Percentiles rank a stretch among this genome's conserved stretches.
phyloP scores from a whole-genome alignment of 2,888 invertebrate species.

The Limenitis arthemis region DNA sequence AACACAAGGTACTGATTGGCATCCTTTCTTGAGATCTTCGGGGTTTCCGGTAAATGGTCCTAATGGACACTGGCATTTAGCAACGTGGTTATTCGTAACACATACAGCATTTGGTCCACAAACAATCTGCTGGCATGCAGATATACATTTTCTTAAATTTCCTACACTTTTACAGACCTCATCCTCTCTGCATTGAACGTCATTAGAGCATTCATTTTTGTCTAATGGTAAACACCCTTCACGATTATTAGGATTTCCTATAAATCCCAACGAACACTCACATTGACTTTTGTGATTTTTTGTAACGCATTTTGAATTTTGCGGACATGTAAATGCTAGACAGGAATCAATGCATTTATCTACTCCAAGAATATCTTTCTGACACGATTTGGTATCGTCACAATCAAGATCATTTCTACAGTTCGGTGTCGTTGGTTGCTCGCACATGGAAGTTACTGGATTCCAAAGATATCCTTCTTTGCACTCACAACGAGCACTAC shows the following conservation, averaged over 20 bases:
- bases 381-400: constrained; percentile 78
- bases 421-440: constrained; percentile 90
- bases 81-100: constrained; percentile 90
- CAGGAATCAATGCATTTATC: constrained; percentile 87
- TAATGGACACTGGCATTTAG: constrained; percentile 91
- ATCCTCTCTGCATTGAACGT: constrained; percentile 87
- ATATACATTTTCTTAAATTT: constrained; percentile 77
- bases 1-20: constrained; percentile 86
- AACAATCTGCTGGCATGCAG: constrained; percentile 82
- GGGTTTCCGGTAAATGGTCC: constrained; percentile 91
- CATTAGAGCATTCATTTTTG: constrained; percentile 83
- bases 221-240: constrained; percentile 84
- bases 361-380: constrained; percentile 88
- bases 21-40: constrained; percentile 80
- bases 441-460: constrained; percentile 84
- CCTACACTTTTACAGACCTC: constrained; percentile 80
- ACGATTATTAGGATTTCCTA: constrained; percentile 92
- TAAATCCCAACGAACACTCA: constrained; percentile 86
- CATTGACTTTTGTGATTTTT: constrained; percentile 83
- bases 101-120: constrained; percentile 93
- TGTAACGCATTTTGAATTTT: constrained; percentile 86
- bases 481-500: constrained; percentile 85
- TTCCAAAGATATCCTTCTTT: constrained; percentile 86
- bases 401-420: constrained; percentile 82
- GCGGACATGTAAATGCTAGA: constrained; percentile 85